Evolutionary conservation across 2,797 vertebrate genomes (phyloP).

Genomic region (Miichthys miiuy): DNA sequence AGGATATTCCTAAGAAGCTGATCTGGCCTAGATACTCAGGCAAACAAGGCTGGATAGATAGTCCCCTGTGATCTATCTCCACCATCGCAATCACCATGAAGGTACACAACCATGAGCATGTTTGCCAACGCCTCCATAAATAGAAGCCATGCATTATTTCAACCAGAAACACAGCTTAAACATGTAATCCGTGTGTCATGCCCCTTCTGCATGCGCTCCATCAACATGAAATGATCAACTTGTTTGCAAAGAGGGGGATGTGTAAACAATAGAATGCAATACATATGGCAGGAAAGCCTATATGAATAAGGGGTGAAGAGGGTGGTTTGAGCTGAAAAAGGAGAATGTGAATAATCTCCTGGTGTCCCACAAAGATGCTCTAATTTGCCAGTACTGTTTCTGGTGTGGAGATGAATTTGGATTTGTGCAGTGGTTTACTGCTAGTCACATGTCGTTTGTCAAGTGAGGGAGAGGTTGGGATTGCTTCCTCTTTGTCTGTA

Average conservation of each 20-base stretch:
- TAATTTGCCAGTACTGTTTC: conserved; percentile 8
- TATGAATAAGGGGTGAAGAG: conserved; percentile 1
- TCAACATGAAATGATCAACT: conserved; percentile 5
- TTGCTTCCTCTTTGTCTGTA: neutral
- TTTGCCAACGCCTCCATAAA: conserved; percentile 28
- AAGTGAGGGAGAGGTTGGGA: neutral
- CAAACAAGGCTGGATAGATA: conserved; percentile 21
- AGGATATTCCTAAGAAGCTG: neutral
- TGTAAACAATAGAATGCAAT: conserved; percentile 3
- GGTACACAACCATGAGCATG: neutral
- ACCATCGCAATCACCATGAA: neutral
- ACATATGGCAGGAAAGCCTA: neutral
- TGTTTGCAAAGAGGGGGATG: conserved; percentile 3
- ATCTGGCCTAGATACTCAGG: conserved; percentile 13
- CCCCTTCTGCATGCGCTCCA: conserved; percentile 25
- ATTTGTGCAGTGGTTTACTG: neutral
- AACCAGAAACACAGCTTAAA: conserved; percentile 11
- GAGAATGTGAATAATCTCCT: conserved; percentile 30
- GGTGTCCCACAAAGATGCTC: neutral
- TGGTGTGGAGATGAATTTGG: conserved; percentile 3
- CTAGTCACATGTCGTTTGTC: conserved; percentile 1
- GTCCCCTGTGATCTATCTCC: neutral
- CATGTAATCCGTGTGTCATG: conserved; percentile 43
- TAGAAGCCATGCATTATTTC: conserved; percentile 26
- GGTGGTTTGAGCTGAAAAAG: conserved; percentile 8